Evolutionary conservation across 2,888 invertebrate species (phyloP).

Genomic region (Pachydiplax longipennis): DNA sequence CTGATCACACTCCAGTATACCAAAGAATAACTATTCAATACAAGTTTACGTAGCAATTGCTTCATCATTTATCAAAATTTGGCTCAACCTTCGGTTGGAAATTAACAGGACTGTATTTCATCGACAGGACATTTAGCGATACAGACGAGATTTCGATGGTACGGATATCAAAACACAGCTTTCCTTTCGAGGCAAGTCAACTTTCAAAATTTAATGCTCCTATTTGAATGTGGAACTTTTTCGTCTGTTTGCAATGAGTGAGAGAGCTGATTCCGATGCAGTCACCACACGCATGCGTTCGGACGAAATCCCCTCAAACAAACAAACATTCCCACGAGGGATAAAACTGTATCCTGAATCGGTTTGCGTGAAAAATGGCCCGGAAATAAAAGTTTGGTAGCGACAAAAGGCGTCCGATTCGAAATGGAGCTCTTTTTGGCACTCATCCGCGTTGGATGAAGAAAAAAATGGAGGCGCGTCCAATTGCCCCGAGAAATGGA

Average conservation of each 20-base stretch:
- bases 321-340: not conserved
- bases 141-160: not conserved
- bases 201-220: not conserved
- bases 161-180: not conserved
- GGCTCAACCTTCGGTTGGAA: not conserved
- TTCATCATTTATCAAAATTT: not conserved
- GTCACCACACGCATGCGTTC: not conserved
- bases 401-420: not conserved
- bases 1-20: too few species aligned
- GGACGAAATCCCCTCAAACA: not conserved
- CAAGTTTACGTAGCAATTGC: too few species aligned
- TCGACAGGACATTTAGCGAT: not conserved
- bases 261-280: not conserved
- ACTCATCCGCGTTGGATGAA: not conserved
- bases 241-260: not conserved
- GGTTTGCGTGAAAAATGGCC: not conserved
- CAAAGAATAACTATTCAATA: too few species aligned
- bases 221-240: not conserved
- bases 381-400: not conserved
- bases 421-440: not conserved
- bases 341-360: not conserved
- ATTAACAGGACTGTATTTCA: not conserved
- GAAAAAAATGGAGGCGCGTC: not conserved
- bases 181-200: not conserved
- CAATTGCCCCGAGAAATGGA: not conserved